phyloP scores from a whole-genome alignment of 2,888 invertebrate genomes.

The Melikaiella ostensackeni region DNA sequence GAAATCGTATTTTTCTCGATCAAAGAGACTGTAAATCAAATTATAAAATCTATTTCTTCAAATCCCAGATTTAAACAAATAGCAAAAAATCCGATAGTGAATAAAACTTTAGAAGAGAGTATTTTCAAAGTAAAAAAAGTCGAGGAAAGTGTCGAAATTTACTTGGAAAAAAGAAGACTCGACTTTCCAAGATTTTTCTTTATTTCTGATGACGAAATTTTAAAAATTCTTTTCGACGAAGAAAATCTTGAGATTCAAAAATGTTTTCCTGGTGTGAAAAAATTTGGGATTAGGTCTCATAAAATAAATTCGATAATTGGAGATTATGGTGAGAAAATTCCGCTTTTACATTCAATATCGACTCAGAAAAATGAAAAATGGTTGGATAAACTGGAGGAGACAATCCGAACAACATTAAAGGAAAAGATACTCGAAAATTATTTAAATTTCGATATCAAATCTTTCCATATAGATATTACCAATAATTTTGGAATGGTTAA shows the following conservation, averaged over 20 bases:
- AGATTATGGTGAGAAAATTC: conserved; percentile 80
- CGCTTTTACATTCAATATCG: conserved; percentile 68
- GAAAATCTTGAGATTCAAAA: conserved; percentile 83
- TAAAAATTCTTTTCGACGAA: conserved; percentile 85
- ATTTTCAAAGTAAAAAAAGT: conserved; percentile 81
- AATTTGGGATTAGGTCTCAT: conserved; percentile 78
- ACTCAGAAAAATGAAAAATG: conserved; percentile 78
- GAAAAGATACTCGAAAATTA: conserved; percentile 42
- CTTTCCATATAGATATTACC: conserved; percentile 30
- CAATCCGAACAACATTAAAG: conserved; percentile 76
- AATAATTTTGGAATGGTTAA: conserved; percentile 83
- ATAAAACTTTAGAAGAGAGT: conserved; percentile 74
- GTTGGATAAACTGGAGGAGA: conserved; percentile 82
- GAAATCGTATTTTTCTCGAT: conserved; percentile 79
- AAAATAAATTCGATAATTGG: conserved; percentile 82
- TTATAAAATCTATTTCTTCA: conserved; percentile 63
- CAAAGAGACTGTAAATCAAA: conserved; percentile 77
- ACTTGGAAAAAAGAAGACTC: conserved; percentile 83
- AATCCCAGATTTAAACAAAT: conserved; percentile 64
- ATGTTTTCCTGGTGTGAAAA: conserved; percentile 84
- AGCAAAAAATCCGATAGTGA: conserved; percentile 59
- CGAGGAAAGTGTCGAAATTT: conserved; percentile 81
- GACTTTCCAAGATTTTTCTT: conserved; percentile 88
- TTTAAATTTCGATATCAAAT: conserved; percentile 78
- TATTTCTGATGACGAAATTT: conserved; percentile 85